A percentile compares a stretch with the other conserved stretches of the same genome.
phyloP scores from a whole-genome alignment of 2,113 vertebrate species.

The Benitochromis conjunctus region DNA sequence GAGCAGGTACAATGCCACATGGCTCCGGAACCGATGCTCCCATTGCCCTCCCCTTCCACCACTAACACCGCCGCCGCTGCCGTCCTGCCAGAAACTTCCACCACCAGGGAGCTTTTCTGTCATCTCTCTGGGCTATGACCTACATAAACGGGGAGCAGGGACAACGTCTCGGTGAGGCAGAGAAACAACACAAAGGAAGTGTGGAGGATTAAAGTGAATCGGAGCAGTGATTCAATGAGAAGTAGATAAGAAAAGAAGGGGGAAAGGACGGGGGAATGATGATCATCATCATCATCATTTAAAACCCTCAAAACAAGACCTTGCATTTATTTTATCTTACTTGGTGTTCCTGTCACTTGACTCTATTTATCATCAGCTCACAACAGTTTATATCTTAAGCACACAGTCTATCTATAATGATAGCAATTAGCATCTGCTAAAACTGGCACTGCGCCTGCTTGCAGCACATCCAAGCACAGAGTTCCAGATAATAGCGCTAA shows the following conservation, averaged over 20 bases:
- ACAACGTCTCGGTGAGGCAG: background rate
- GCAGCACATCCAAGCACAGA: constrained; percentile 13
- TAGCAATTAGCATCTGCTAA: constrained; percentile 43
- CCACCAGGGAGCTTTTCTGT: constrained; percentile 1
- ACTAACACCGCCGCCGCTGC: background rate
- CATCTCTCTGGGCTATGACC: constrained; percentile 41
- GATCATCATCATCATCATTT: background rate
- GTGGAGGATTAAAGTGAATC: background rate
- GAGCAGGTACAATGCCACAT: constrained; percentile 69
- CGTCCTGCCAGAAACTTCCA: constrained; percentile 16
- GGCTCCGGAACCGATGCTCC: constrained; percentile 39
- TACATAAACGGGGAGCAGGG: constrained; percentile 36
- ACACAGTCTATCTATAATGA: constrained; percentile 33
- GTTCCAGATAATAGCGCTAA: constrained; percentile 42
- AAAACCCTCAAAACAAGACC: background rate
- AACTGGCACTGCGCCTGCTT: constrained; percentile 26
- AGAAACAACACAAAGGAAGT: background rate
- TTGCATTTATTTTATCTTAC: background rate
- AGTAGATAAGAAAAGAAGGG: background rate
- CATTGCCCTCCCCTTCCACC: constrained; percentile 35
- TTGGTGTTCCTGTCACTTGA: constrained; percentile 3
- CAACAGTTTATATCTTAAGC: constrained; percentile 38
- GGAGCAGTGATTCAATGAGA: constrained; percentile 10
- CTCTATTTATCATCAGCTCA: constrained; percentile 14
- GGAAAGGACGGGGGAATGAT: background rate